A percentile compares a stretch with the other conserved stretches of the same genome.
These are phyloP conservation scores for Ophion ventricosus DNA, from an alignment of 2,888 invertebrate genomes.

Conservation along the genomic window DNA sequence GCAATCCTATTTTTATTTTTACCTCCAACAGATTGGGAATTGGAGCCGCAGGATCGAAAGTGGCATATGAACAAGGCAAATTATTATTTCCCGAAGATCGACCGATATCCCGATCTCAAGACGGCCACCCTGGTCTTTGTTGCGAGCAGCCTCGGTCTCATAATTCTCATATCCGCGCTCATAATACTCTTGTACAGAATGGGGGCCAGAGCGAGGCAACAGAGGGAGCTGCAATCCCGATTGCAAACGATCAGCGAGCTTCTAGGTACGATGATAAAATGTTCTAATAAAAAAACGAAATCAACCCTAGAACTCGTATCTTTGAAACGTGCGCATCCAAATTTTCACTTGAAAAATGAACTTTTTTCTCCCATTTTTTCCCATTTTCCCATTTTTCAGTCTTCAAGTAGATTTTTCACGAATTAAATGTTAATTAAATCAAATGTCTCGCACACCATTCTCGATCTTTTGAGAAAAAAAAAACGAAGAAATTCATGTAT, in stretches of 20 bases:
- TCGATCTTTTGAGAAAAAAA: too few relatives aligned
- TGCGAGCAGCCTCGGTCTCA: slow-evolving; percentile 86
- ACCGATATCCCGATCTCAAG: slow-evolving; percentile 87
- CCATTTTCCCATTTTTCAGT: too few relatives aligned
- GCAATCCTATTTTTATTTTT: slow-evolving; percentile 24
- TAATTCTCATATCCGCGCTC: slow-evolving; percentile 87
- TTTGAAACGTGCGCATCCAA: too few relatives aligned
- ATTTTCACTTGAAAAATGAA: too few relatives aligned
- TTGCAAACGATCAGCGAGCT: slow-evolving; percentile 89
- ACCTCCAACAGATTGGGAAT: slow-evolving; percentile 84
- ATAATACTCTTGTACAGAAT: slow-evolving; percentile 87
- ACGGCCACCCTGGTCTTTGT: slow-evolving; percentile 88
- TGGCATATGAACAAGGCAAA: slow-evolving; percentile 89
- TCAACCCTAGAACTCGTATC: too few relatives aligned
- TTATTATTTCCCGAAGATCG: slow-evolving; percentile 89
- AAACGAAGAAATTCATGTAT: too few relatives aligned
- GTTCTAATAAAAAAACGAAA: neutral
- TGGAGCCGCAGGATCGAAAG: slow-evolving; percentile 84
- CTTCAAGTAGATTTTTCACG: too few relatives aligned
- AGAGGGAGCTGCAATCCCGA: slow-evolving; percentile 87
- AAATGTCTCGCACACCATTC: too few relatives aligned
- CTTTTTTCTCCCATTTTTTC: too few relatives aligned
- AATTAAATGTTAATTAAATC: too few relatives aligned
- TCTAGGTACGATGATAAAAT: slow-evolving; percentile 83
- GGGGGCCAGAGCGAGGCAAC: slow-evolving; percentile 86